phyloP scores from a whole-genome alignment of 2,113 vertebrate species.

The Neopipo cinnamomea region DNA sequence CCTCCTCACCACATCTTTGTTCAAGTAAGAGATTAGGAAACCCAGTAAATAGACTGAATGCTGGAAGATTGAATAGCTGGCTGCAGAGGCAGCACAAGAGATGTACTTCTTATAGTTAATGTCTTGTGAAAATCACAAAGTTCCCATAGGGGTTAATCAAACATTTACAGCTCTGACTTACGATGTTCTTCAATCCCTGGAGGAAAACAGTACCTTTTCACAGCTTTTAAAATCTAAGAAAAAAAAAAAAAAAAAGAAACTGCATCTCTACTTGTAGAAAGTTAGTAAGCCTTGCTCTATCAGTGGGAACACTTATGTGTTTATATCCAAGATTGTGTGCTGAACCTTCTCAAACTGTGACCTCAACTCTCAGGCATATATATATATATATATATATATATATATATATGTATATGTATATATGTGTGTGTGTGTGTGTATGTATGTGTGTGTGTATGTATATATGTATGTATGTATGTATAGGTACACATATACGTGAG shows the following conservation, averaged over 20 bases:
- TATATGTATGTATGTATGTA: too few relatives aligned
- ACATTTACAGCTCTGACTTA: neutral
- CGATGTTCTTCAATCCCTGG: neutral
- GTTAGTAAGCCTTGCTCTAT: neutral
- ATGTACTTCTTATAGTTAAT: neutral
- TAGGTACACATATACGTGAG: rapidly evolving
- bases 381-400: too few relatives aligned
- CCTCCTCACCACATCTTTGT: neutral
- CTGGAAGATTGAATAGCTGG: neutral
- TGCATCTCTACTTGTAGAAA: neutral
- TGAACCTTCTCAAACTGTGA: neutral
- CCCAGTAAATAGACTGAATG: neutral
- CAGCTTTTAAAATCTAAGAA: neutral
- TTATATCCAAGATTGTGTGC: neutral
- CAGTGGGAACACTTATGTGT: neutral
- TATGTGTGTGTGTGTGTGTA: neutral
- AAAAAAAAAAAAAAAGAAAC: neutral
- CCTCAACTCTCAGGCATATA: neutral
- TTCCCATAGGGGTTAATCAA: neutral
- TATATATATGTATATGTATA: neutral
- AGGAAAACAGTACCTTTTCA: neutral
- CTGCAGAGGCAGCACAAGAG: neutral
- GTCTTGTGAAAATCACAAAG: neutral
- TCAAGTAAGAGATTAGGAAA: constrained; percentile 5
- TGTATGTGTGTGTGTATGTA: neutral